Evolutionary conservation across 37 sponge, comb jelly and placozoan genomes (phyloP), one percentile per base, ranked within the genome.

Genomic region (Corticium candelabrum): DNA sequence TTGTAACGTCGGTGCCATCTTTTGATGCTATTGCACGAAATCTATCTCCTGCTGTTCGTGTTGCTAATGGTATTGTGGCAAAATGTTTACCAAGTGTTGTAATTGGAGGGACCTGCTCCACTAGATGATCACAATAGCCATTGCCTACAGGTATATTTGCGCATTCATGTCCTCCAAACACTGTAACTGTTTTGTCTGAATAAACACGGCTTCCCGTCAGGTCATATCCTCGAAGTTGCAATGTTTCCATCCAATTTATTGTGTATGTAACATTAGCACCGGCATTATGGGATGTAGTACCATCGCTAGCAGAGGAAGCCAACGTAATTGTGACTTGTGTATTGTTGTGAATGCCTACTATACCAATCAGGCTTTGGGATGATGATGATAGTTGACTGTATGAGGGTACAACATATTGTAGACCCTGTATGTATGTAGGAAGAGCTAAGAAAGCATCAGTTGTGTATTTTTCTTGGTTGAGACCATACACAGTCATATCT

Each of bases 381-480:
- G 15, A 27, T 11, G 15, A 11, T n/a, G n/a, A n/a, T n/a, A n/a
- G n/a, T n/a, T n/a, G n/a, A 27, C 21, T 21, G 62, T 50, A 50
- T 50, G 62, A 50, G 21, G 62, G 15, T 50, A 50, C 62, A 21
- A 50, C 62, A 21, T 50, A 50, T 50, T 50, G 15, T 27, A 50
- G 21, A 21, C 62, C 15, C 62, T 50, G 62, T 11, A 50, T 50
- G 62, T 50, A 50, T 50, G 74, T 68, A 3, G 89, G 89, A n/a
- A 84, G 30, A 1, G 82, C 85, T 2, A 88, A 69, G 38, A 70
- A 81, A 41, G 78, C 79, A 78, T 88, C 89, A 36, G 81, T 76
- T 41, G 89, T 72, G 34, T 41, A 38, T 7, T 7, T 7, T 37
- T 1, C 76, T 39, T 81, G 77, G 67, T 74, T 72, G 27, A 74